Base-by-base conservation (phyloP, 2,113 vertebrate genomes). In the Sinosuthora webbiana region DNA sequence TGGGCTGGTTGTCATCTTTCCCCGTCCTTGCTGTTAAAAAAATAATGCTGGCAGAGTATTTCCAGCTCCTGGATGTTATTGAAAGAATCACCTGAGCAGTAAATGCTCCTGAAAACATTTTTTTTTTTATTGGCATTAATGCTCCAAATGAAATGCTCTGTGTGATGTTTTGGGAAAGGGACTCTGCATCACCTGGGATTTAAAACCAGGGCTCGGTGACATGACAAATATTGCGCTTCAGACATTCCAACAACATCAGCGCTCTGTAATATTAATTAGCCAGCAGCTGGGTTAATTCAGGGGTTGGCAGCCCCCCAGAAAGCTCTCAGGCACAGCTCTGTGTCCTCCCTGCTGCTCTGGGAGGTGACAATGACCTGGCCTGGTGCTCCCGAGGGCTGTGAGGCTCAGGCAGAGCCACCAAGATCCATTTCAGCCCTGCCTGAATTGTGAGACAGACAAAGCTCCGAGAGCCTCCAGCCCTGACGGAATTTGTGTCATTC, bases 51-150 rank as follows among this genome's bases (percentile, higher is more conserved):
- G 16, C 71, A 41, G 89, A 94, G 5, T 90, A 93, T 57, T 97
- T 97, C 64, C 56, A 83, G 39, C 39, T 97, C 20, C 88, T 95
- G 2, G 95, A 95, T 10, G 83, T 79, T 45, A 96, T 28, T 3
- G 2, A 23, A 95, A 42, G 41, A 91, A 93, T 64, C 62, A 91
- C 56, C 53, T 96, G 78, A 97, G 95, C 22, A 91, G 95, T 91
- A 76, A 92, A 96, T 79, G 25, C 27, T 67, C 63, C 15, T 42
- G 2, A 85, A 84, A 59, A n/a, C 0, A 19, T 53, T 31, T 53
- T 52, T 52, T 28, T 52, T 50, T 24, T 39, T 39, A 31, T 33
- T 31, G 44, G 47, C 31, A 11, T 71, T 68, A 37, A 70, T 19
- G 20, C 52, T 79, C 20, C 53, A 19, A 60, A 63, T 56, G 13